phyloP scores from a whole-genome alignment of 2,888 invertebrate species.

The Dione vanillae region DNA sequence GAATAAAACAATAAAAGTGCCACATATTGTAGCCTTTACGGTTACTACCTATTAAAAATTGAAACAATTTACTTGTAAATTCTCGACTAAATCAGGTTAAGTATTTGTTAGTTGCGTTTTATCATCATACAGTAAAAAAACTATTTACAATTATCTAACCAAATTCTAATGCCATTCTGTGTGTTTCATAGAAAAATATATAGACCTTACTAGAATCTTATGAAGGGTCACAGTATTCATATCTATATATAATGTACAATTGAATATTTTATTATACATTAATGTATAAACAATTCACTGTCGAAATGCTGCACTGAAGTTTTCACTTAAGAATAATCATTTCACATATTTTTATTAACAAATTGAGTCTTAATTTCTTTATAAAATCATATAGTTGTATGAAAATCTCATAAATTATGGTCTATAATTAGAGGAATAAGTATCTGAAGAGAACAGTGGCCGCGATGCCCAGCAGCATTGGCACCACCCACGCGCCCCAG shows the following conservation, averaged over 20 bases:
- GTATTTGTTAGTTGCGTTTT: background rate
- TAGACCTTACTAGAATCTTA: background rate
- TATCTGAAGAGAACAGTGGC: conserved; percentile 89
- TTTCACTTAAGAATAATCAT: background rate
- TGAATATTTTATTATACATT: background rate
- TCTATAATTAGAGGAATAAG: conserved; percentile 82
- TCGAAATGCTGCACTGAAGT: background rate
- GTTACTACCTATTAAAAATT: background rate
- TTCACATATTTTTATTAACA: background rate
- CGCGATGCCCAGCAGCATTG: conserved; percentile 86
- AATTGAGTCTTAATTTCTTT: conserved; percentile 1
- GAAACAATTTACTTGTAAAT: background rate
- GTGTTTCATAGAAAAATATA: conserved; percentile 1
- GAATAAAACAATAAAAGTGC: no score
- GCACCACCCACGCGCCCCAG: conserved; percentile 87
- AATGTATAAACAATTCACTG: background rate
- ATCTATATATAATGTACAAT: background rate
- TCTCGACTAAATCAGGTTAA: background rate
- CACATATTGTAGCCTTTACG: no score
- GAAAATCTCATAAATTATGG: conserved; percentile 12
- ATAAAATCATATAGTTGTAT: background rate
- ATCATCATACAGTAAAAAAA: conserved; percentile 3
- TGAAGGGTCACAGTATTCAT: background rate
- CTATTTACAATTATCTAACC: conserved; percentile 25
- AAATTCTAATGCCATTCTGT: background rate